Base-by-base conservation (phyloP, 2,797 vertebrate genomes). In the Aulostomus chinensis region DNA sequence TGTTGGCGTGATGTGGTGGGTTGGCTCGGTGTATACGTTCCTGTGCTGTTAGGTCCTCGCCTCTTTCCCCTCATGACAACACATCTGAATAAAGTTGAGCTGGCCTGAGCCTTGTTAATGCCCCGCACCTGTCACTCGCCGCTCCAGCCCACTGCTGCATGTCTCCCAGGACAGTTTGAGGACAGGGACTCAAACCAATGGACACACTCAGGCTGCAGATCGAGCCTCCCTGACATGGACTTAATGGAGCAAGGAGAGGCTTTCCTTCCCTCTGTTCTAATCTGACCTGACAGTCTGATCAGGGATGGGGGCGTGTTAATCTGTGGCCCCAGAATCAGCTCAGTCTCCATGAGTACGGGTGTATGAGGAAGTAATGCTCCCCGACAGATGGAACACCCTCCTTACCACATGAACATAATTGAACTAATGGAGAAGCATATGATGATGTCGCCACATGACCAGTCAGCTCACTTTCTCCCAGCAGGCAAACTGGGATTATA, bases 41-140 rank as follows among this genome's bases (percentile, higher is more conserved):
- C 54, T 66, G 26, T 33, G 31, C 52, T 40, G 30, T 80, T 59
- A 68, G 30, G 29, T 80, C 41, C 50, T 43, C 16, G 34, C 41
- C 58, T 49, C 57, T 52, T 61, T 84, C 77, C 71, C 78, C 74
- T 80, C 71, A 78, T 85, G 86, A 86, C 75, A 48, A 62, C 77
- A 47, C 78, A 68, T 88, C 68, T 72, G 65, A 84, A 83, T 75
- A 58, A 87, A 75, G 58, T 36, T 51, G 70, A 82, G 74, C 55
- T 31, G 56, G 46, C 49, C 45, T 66, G 57, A 75, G 60, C 80
- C 71, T 75, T 64, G 65, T 73, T 88, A 82, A 89, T 80, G 41
- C 83, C 70, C 66, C 68, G 73, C 86, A 89, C 82, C 90, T 91
- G 88, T 91, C 58, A 7, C 68, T 41, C 49, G 34, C 59, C 18